phyloP scores from a whole-genome alignment of 2,113 vertebrate genomes.

The Cisticola juncidis region DNA sequence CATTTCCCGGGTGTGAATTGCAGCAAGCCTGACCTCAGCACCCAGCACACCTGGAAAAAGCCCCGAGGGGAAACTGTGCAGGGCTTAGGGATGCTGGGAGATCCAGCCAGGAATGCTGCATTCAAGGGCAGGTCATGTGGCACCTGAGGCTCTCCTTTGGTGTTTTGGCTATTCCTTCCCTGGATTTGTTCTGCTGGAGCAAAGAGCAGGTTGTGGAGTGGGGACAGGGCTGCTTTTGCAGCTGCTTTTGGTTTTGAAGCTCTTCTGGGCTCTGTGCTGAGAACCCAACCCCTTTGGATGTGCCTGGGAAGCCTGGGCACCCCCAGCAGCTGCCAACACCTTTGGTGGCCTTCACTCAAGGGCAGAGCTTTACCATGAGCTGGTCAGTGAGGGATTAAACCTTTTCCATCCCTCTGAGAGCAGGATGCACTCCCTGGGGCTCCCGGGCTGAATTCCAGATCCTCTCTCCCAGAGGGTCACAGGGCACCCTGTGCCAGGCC shows the following conservation, averaged over 20 bases:
- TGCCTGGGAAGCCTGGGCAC: not conserved
- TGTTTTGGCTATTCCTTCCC: not conserved
- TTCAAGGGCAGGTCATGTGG: not conserved
- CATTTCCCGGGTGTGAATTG: fast-evolving
- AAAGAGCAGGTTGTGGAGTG: not conserved
- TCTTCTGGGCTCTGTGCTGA: not conserved
- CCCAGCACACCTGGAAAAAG: too few relatives aligned
- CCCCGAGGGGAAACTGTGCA: not conserved
- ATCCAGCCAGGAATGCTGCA: not conserved
- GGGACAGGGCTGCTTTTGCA: not conserved
- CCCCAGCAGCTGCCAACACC: not conserved
- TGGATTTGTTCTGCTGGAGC: not conserved
- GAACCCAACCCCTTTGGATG: not conserved
- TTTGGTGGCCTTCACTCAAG: not conserved
- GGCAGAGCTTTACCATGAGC: not conserved
- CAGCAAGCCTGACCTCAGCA: not conserved
- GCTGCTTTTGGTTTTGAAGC: not conserved
- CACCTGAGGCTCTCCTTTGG: not conserved
- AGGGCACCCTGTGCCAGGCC: not conserved
- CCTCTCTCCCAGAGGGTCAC: fast-evolving
- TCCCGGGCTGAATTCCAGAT: not conserved
- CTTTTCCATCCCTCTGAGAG: not conserved
- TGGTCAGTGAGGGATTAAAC: not conserved
- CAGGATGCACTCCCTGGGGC: not conserved
- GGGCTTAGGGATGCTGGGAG: not conserved